These are phyloP conservation scores for Brachypteracias leptosomus DNA, from an alignment of 2,113 vertebrate genomes.

Conservation along the genomic window DNA sequence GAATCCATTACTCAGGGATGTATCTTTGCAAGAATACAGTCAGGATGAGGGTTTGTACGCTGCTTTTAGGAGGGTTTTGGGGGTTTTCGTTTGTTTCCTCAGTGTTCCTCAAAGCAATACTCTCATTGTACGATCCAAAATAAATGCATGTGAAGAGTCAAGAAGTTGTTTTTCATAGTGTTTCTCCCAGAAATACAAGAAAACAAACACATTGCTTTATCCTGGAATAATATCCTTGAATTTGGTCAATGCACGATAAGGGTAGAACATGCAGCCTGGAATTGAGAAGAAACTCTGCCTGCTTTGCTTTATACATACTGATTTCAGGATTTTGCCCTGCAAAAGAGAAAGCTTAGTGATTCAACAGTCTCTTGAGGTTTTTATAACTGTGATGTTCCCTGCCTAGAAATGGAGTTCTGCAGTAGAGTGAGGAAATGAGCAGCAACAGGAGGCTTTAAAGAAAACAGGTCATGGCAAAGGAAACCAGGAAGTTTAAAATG, in stretches of 20 bases:
- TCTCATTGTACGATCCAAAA: not conserved
- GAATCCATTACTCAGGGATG: not conserved
- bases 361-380: not conserved
- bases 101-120: not conserved
- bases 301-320: not conserved
- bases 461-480: not conserved
- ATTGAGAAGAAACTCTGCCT: not conserved
- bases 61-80: not conserved
- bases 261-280: not conserved
- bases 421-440: not conserved
- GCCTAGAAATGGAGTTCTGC: not conserved
- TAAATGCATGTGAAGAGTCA: not conserved
- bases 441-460: not conserved
- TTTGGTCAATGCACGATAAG: not conserved
- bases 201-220: not conserved
- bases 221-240: not conserved
- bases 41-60: not conserved
- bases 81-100: not conserved
- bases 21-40: not conserved
- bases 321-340: not conserved
- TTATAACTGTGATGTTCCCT: not conserved
- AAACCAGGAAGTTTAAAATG: not conserved
- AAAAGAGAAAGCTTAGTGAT: not conserved
- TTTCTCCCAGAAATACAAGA: not conserved
- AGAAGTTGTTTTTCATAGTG: not conserved